These are phyloP conservation scores for Philypnodon macrostomus DNA, from an alignment of 2,797 vertebrate genomes.

Conservation along the genomic window DNA sequence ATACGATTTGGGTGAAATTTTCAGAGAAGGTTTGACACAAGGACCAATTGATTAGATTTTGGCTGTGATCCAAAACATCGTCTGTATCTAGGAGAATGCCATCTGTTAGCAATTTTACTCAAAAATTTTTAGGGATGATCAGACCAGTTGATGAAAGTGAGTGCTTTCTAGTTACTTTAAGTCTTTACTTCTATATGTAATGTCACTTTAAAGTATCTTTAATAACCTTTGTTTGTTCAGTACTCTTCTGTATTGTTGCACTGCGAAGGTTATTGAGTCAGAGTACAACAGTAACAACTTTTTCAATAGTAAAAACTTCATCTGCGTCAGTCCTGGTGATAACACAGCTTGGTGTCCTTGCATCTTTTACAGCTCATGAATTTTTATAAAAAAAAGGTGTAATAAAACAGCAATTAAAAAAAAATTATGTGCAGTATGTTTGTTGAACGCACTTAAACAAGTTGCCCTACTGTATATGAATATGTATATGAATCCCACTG, in stretches of 20 bases:
- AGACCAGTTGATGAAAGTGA: too few relatives aligned
- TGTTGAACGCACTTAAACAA: slow-evolving; percentile 40
- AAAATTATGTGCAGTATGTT: not conserved
- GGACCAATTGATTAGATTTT: too few relatives aligned
- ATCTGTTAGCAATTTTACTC: too few relatives aligned
- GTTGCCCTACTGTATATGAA: slow-evolving; percentile 49
- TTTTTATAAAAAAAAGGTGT: not conserved
- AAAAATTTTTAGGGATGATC: too few relatives aligned
- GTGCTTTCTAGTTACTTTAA: too few relatives aligned
- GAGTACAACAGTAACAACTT: not conserved
- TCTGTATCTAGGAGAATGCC: too few relatives aligned
- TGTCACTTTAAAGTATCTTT: not conserved
- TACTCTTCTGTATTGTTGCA: not conserved
- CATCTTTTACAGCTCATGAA: not conserved
- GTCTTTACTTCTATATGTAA: too few relatives aligned
- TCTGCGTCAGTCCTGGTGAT: slow-evolving; percentile 1
- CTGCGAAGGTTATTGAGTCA: not conserved
- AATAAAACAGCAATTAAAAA: not conserved
- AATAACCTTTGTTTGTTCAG: not conserved
- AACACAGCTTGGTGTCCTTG: slow-evolving; percentile 1
- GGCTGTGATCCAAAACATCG: too few relatives aligned
- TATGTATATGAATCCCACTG: slow-evolving; percentile 45
- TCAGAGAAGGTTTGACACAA: too few relatives aligned
- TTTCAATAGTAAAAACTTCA: not conserved
- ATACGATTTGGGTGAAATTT: too few relatives aligned